These are phyloP conservation scores for Aptenodytes forsteri DNA, from an alignment of 2,113 vertebrate genomes.

Conservation along the genomic window DNA sequence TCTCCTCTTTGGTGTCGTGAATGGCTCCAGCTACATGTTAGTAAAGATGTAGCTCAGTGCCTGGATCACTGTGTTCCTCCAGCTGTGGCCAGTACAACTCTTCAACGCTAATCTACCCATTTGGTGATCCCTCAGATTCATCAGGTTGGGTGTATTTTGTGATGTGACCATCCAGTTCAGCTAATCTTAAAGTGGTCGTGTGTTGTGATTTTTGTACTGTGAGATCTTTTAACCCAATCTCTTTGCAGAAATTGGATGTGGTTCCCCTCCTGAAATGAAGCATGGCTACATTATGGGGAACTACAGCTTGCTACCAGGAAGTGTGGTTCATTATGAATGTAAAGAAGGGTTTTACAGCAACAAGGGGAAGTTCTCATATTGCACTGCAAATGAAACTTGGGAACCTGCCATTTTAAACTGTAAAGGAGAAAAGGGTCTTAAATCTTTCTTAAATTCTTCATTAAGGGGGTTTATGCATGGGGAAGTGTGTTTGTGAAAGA, in stretches of 20 bases:
- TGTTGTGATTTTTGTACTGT: not conserved
- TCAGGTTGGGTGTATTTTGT: not conserved
- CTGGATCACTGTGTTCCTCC: not conserved
- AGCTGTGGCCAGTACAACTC: not conserved
- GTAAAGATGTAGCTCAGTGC: not conserved
- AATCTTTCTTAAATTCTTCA: not conserved
- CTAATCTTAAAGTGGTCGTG: not conserved
- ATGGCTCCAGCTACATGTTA: not conserved
- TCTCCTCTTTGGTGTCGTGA: not conserved
- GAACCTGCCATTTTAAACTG: slow-evolving; percentile 39
- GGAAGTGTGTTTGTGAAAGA: not conserved
- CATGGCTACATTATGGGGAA: slow-evolving; percentile 68
- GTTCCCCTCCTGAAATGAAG: slow-evolving; percentile 64
- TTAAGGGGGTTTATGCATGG: not conserved
- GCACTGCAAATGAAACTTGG: slow-evolving; percentile 55
- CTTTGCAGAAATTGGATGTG: slow-evolving; percentile 72
- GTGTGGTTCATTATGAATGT: slow-evolving; percentile 63
- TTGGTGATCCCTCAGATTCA: not conserved
- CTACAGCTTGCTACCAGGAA: slow-evolving; percentile 59
- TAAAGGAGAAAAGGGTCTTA: slow-evolving; percentile 14
- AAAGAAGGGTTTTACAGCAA: slow-evolving; percentile 66
- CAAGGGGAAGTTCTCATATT: slow-evolving; percentile 2
- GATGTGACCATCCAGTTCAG: not conserved
- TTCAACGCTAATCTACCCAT: not conserved
- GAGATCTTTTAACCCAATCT: not conserved